Evolutionary conservation across 2,888 invertebrate species (phyloP).

Genomic region (Lymantria monacha): DNA sequence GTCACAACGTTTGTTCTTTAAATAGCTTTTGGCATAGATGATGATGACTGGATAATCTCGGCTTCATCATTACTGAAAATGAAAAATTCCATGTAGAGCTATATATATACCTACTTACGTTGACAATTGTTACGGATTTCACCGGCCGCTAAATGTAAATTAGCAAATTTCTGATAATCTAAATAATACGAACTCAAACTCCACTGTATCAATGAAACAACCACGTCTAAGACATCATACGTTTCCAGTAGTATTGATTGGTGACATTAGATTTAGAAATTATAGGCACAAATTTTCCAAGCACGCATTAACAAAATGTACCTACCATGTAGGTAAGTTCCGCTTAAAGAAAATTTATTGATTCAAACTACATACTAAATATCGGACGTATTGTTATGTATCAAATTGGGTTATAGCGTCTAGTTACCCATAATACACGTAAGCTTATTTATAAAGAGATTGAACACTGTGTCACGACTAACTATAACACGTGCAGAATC

Average conservation of each 20-base stretch:
- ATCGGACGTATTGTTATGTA: too few relatives aligned
- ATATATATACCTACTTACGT: too few relatives aligned
- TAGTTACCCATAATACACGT: conserved; percentile 15
- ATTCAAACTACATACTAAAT: too few relatives aligned
- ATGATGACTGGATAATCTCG: conserved; percentile 54
- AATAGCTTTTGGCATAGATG: conserved; percentile 58
- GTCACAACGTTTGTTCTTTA: conserved; percentile 72
- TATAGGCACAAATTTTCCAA: not conserved
- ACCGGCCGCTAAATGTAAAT: too few relatives aligned
- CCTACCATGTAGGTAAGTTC: not conserved
- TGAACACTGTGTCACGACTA: conserved; percentile 22
- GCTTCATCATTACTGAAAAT: conserved; percentile 75
- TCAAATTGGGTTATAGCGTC: not conserved
- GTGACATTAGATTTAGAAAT: conserved; percentile 47
- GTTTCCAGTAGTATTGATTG: conserved; percentile 59
- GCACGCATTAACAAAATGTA: not conserved
- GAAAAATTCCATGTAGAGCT: conserved; percentile 10
- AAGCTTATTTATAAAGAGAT: conserved; percentile 24
- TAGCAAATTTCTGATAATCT: too few relatives aligned
- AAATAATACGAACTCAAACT: too few relatives aligned
- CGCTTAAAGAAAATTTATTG: too few relatives aligned
- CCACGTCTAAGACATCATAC: conserved; percentile 39
- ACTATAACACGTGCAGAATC: conserved; percentile 33
- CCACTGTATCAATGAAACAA: too few relatives aligned
- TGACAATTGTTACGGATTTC: too few relatives aligned